Evolutionary conservation across 1,140 invertebrate species (phyloP), one percentile per base, ranked within the genome.

Genomic region (Mactra quadrangularis): DNA sequence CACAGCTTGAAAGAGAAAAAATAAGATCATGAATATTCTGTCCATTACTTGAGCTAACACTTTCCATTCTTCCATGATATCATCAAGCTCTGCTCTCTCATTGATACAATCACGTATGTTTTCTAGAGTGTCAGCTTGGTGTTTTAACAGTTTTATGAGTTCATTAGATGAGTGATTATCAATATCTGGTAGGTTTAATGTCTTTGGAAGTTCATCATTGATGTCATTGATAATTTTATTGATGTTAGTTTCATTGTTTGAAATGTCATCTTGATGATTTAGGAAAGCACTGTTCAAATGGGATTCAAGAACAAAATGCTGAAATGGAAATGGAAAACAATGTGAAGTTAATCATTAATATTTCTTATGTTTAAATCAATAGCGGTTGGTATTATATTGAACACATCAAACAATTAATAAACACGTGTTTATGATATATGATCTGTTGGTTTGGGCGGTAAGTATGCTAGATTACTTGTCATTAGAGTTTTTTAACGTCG

Each of bases 21-120:
- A 90, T 41, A 90, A 75, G 2, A 89, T 19, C n/a, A 90, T 75
- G 47, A 89, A 90, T 2, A 89, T 64, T 11, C 89, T 52, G 57
- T 90, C 89, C 64, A 90, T 60, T 3, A 90, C 82, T 55, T 86
- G 79, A n/a, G 85, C 89, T 50, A 90, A 52, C 22, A 50, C 55
- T 41, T 83, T 85, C 89, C 89, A 90, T 64, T 90, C 89, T 25
- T 83, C 83, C 27, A 77, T 47, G 9, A 70, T 76, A 0, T 68
- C 47, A 4, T 83, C 83, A 22, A 70, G 35, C 17, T 55, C 33
- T 13, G 75, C 59, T 62, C 87, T 85, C n/a, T 84, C 75, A 0
- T 75, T 62, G 6, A 86, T 66, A 25, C 64, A 59, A 9, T 53
- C 57, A n/a, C 87, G 77, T 27, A 85, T 83, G 33, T 78, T 84